Evolutionary conservation across 2,113 vertebrate species (phyloP), one percentile per base, ranked within the genome.

Genomic region (Pseudorhombus dupliciocellatus): DNA sequence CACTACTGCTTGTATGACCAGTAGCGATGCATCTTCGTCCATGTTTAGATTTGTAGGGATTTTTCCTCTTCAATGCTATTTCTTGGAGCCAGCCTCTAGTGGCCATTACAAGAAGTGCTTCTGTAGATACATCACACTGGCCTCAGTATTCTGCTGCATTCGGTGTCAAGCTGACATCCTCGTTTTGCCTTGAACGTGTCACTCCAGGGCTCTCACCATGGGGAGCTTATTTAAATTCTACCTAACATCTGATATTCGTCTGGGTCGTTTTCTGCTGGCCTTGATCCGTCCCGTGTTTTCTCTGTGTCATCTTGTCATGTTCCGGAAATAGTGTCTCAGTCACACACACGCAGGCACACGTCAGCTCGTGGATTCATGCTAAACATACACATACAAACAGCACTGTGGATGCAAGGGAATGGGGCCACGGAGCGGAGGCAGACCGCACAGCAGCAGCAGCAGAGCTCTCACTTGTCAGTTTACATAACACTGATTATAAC

Each of bases 401-500:
- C 2, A 12, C 63, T 28, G 63, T 34, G 25, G 44, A 70, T 57
- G 50, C 8, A 62, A 55, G 66, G 21, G 18, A 75, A 63, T 20
- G 25, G 66, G 70, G 77, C 64, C 67, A 34, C 26, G 20, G 63
- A 75, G 81, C 37, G 65, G 85, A 86, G 80, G 82, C 76, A 82
- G 78, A 80, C 55, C n/a, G 52, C 75, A 55, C 84, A 69, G 77
- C 77, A 68, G 79, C 76, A 61, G 25, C 76, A 46, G 42, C 42
- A 50, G 70, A 28, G 10, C 81, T 85, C 70, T 84, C 65, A 44
- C 77, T 89, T 40, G 70, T 88, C 87, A 85, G 84, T 89, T 92
- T 90, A 92, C 86, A 89, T 92, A 92, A 92, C 91, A 87, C 86
- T 87, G 89, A 91, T 91, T 90, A 91, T 84, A 83, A 89, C 83